Evolutionary conservation across 2,113 vertebrate species (phyloP).

Genomic region (Cololabis saira): DNA sequence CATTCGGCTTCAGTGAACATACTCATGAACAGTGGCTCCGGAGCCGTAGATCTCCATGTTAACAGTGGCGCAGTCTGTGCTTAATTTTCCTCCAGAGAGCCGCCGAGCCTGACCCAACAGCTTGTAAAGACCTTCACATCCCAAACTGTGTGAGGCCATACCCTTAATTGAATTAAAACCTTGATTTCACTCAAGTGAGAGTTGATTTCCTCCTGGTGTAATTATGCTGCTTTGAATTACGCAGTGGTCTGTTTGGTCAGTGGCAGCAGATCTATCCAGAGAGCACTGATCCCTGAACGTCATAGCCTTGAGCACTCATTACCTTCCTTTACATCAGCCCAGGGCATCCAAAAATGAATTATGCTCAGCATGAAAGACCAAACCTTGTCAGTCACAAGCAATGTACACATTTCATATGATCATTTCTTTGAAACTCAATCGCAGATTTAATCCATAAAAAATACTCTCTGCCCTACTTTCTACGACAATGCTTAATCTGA

Average conservation of each 20-base stretch:
- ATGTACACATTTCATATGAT: too few species aligned
- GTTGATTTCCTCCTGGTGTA: conserved; percentile 69
- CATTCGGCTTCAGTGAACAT: conserved; percentile 13
- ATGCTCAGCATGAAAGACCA: background rate
- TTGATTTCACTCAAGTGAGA: conserved; percentile 69
- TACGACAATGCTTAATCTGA: too few species aligned
- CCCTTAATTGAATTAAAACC: conserved; percentile 79
- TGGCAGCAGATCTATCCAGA: conserved; percentile 62
- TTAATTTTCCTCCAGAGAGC: conserved; percentile 69
- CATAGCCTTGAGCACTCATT: conserved; percentile 32
- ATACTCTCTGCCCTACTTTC: too few species aligned
- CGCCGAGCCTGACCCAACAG: conserved; percentile 38
- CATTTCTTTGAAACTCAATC: too few species aligned
- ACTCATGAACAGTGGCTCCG: conserved; percentile 4
- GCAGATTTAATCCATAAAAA: too few species aligned
- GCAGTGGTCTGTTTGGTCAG: conserved; percentile 54
- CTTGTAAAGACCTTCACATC: conserved; percentile 68
- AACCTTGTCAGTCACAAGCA: background rate
- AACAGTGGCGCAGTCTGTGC: conserved; percentile 48
- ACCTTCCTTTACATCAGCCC: conserved; percentile 22
- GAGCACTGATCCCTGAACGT: conserved; percentile 66
- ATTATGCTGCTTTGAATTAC: conserved; percentile 52
- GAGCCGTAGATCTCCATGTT: conserved; percentile 55
- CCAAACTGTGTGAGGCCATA: conserved; percentile 45
- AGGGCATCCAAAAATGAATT: background rate